Percentiles rank a stretch among this genome's conserved stretches.
Evolutionary conservation across 2,113 vertebrate species (phyloP).

Genomic region (Calyptomena viridis): DNA sequence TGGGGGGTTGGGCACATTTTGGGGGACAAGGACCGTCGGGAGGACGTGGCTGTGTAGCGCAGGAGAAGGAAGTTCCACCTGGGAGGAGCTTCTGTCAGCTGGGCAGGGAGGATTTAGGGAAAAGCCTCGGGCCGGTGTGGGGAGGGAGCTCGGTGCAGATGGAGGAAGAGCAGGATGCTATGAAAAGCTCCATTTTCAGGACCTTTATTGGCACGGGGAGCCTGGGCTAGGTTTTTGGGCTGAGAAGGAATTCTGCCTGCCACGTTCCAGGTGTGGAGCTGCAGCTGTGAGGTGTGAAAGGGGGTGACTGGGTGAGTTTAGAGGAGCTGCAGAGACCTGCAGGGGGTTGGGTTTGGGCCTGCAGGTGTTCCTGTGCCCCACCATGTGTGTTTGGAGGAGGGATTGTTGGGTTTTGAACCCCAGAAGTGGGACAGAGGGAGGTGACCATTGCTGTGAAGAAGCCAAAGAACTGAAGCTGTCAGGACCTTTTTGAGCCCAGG

Average conservation of each 20-base stretch:
- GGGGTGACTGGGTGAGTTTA: neutral
- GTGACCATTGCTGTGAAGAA: fast-evolving
- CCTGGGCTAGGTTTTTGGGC: neutral
- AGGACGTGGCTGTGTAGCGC: neutral
- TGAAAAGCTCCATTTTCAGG: neutral
- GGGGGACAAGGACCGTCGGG: neutral
- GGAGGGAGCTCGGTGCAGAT: neutral
- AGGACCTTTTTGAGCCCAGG: neutral
- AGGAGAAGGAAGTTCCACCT: neutral
- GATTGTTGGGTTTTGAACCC: neutral
- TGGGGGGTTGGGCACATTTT: fast-evolving
- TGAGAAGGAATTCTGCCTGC: neutral
- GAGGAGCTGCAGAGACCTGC: neutral
- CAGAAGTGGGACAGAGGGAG: fast-evolving
- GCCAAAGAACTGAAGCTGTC: neutral
- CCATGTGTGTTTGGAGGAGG: no score
- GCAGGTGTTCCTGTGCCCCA: no score
- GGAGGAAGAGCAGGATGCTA: neutral
- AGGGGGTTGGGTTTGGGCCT: neutral
- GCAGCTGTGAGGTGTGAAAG: neutral
- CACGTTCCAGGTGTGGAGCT: neutral
- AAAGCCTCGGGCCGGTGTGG: fast-evolving
- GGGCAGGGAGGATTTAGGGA: neutral
- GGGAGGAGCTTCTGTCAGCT: neutral
- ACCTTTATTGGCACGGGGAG: neutral